A percentile compares a stretch with the other conserved stretches of the same genome.
Evolutionary conservation across 1,140 invertebrate genomes (phyloP).

Genomic region (Ceratoteleas bidentatus): DNA sequence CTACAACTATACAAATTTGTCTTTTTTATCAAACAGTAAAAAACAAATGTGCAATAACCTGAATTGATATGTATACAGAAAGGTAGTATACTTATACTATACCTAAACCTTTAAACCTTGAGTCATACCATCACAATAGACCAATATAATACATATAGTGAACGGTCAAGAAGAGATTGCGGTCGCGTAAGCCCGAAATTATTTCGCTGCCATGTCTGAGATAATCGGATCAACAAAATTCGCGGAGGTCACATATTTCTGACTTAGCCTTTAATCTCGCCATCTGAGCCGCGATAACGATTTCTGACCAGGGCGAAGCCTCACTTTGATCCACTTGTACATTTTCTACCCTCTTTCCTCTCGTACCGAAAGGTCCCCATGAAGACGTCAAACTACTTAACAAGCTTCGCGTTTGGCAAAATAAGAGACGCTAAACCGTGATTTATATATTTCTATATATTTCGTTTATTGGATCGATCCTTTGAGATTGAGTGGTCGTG

Average conservation of each 20-base stretch:
- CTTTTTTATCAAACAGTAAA: too few relatives aligned
- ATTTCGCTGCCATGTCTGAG: constrained; percentile 10
- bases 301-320: background rate
- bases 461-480: constrained; percentile 38
- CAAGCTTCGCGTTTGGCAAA: background rate
- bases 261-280: constrained; percentile 17
- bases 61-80: too few relatives aligned
- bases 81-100: too few relatives aligned
- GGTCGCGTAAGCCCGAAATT: constrained; percentile 8
- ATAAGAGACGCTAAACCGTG: constrained; percentile 2
- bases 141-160: too few relatives aligned
- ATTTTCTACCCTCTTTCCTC: background rate
- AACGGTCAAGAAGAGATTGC: too few relatives aligned
- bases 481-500: constrained; percentile 40
- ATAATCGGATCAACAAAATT: constrained; percentile 34
- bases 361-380: background rate
- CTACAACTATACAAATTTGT: too few relatives aligned
- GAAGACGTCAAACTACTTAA: background rate
- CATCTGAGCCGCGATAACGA: background rate
- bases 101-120: too few relatives aligned
- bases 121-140: too few relatives aligned
- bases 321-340: background rate
- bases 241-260: constrained; percentile 23
- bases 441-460: constrained; percentile 25
- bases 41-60: too few relatives aligned